phyloP scores from a whole-genome alignment of 1,140 invertebrate genomes.

The Reticulitermes speratus region DNA sequence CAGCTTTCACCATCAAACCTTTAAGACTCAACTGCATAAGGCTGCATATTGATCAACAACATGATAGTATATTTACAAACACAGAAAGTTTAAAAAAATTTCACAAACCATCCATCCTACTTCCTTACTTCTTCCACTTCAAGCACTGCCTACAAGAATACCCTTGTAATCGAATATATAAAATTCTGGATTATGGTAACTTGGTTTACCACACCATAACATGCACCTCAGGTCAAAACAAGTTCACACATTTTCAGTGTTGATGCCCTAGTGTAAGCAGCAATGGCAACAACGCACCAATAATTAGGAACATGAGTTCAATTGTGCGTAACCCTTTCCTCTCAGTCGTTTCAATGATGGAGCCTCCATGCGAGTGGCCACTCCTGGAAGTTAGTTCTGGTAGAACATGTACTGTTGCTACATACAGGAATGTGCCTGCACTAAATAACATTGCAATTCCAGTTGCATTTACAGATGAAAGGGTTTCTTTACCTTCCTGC shows the following conservation, averaged over 20 bases:
- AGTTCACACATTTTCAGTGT: slow-evolving; percentile 52
- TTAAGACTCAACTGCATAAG: no score
- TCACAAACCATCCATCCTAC: no score
- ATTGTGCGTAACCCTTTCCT: slow-evolving; percentile 64
- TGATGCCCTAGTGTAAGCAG: slow-evolving; percentile 89
- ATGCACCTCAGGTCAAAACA: not conserved
- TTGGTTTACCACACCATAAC: no score
- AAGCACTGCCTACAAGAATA: no score
- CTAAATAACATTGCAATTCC: slow-evolving; percentile 98
- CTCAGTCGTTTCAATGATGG: slow-evolving; percentile 48
- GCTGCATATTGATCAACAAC: no score
- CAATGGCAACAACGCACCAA: slow-evolving; percentile 83
- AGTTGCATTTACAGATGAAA: slow-evolving; percentile 87
- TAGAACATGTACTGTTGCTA: slow-evolving; percentile 96
- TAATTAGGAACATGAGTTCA: slow-evolving; percentile 80
- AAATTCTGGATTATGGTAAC: no score
- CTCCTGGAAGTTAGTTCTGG: slow-evolving; percentile 77
- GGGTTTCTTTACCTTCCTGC: slow-evolving; percentile 63
- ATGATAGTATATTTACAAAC: no score
- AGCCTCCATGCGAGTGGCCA: slow-evolving; percentile 40
- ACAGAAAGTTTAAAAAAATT: no score
- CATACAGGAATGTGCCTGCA: slow-evolving; percentile 97
- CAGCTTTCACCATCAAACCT: no score
- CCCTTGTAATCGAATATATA: no score
- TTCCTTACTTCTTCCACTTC: no score